Evolutionary conservation across 2,888 invertebrate genomes (phyloP), one percentile per base, ranked within the genome.

Genomic region (Listrodromus nycthemerus): DNA sequence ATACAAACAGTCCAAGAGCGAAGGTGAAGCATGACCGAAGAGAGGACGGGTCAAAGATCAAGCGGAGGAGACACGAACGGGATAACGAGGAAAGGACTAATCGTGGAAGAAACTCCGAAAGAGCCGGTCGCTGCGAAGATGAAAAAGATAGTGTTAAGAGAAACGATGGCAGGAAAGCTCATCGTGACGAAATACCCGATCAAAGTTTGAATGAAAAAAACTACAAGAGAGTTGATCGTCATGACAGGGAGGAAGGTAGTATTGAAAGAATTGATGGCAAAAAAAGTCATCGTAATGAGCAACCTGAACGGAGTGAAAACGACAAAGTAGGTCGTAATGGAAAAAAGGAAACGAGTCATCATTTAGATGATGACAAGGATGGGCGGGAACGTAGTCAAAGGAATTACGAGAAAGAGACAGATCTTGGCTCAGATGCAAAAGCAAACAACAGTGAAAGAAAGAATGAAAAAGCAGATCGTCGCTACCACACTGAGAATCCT

Each of bases 331-430:
- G 48, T 69, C 50, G 37, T 45, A 48, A 48, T 7, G 21, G 71
- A 1, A 27, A 71, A 58, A 58, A 50, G 7, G 50, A 50, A 5
- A 19, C 19, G 50, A 1, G 16, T 41, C 13, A 33, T 16, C 41
- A 41, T 41, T 4, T 13, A 3, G 41, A 41, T 16, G 41, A 41
- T 3, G 16, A 41, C 16, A 16, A 16, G 3, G 71, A 55, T 2
- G 33, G 30, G 30, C 41, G 21, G 7, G 55, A 61, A 1, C 37
- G 6, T n/a, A 55, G 21, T 0, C 66, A 63, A 69, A 27, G 58
- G 16, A 66, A 66, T 61, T 63, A 19, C 73, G 65, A 78, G 48
- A 52, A 85, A 85, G 80, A 85, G 77, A 58, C 70, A 82, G 83
- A 82, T 86, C 84, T 71, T 70, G 50, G 82, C 83, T 80, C 19